These are phyloP conservation scores for Crocuta crocuta DNA, from an alignment of 2,113 vertebrate species.

Conservation along the genomic window DNA sequence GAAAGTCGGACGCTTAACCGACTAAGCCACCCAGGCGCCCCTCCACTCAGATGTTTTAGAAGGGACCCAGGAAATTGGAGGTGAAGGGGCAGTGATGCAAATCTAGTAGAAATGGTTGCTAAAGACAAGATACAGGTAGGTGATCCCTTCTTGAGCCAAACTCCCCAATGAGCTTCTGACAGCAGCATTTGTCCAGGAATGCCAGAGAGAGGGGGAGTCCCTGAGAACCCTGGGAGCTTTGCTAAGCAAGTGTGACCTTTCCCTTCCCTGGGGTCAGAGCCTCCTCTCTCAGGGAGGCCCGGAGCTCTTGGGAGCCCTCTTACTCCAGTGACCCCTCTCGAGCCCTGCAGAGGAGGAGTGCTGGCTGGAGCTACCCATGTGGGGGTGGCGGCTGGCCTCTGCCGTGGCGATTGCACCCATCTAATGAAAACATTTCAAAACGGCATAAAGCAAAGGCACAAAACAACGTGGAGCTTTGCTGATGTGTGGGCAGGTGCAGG, in stretches of 20 bases:
- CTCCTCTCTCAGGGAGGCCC: neutral
- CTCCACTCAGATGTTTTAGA: neutral
- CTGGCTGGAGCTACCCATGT: neutral
- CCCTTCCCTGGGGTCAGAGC: neutral
- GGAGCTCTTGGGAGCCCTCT: neutral
- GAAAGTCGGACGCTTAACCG: too few relatives aligned
- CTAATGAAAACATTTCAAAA: slow-evolving; percentile 47
- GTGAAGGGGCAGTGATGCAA: neutral
- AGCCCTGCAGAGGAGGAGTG: neutral
- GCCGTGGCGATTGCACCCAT: neutral
- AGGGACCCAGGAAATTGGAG: neutral
- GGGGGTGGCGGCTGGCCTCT: neutral
- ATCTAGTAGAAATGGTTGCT: neutral
- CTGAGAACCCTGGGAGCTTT: neutral
- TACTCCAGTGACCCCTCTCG: neutral
- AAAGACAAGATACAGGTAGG: neutral
- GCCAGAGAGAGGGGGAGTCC: neutral
- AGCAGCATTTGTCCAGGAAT: neutral
- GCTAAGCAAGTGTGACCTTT: slow-evolving; percentile 38
- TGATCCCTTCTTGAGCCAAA: neutral
- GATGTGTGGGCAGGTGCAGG: slow-evolving; percentile 17
- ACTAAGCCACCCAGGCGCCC: too few relatives aligned
- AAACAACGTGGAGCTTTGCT: neutral
- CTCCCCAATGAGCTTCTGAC: neutral
- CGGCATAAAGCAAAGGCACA: neutral